Conservation (phyloP, 1,140 invertebrate species). For the Dreissena rostriformis region DNA sequence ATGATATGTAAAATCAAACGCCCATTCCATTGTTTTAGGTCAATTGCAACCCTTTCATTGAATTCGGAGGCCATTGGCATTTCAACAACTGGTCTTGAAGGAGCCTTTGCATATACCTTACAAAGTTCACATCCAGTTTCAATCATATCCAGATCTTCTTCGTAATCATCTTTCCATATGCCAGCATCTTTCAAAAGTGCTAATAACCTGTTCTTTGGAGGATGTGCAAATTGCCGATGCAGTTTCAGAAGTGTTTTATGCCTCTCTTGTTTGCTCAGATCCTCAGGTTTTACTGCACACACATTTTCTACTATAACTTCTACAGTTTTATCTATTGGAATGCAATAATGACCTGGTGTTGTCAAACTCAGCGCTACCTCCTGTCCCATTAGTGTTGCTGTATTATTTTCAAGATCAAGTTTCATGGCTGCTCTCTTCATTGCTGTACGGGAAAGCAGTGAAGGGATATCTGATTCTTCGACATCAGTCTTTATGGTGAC, state of each 20-base stretch:
- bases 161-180: constrained; percentile 53
- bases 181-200: constrained; percentile 57
- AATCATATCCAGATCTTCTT: constrained; percentile 41
- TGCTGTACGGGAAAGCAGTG: constrained; percentile 52
- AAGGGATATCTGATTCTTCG: constrained; percentile 59
- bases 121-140: constrained; percentile 54
- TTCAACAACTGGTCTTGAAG: constrained; percentile 50
- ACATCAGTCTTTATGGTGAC: constrained; percentile 59
- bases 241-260: constrained; percentile 44
- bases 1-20: constrained; percentile 62
- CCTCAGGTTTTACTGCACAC: constrained; percentile 25
- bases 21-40: constrained; percentile 53
- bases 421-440: constrained; percentile 59
- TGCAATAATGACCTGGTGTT: constrained; percentile 58
- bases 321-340: constrained; percentile 44
- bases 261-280: constrained; percentile 34
- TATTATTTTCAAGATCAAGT: constrained; percentile 57
- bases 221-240: constrained; percentile 62
- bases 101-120: constrained; percentile 52
- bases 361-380: constrained; percentile 54
- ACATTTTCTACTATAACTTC: constrained; percentile 44
- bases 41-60: constrained; percentile 60
- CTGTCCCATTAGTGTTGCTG: constrained; percentile 49
- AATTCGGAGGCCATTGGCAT: constrained; percentile 59
- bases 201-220: constrained; percentile 49